Percentiles rank a stretch among this genome's conserved stretches.
phyloP scores from a whole-genome alignment of 2,888 invertebrate genomes.

The Ditylenchus weischeri region DNA sequence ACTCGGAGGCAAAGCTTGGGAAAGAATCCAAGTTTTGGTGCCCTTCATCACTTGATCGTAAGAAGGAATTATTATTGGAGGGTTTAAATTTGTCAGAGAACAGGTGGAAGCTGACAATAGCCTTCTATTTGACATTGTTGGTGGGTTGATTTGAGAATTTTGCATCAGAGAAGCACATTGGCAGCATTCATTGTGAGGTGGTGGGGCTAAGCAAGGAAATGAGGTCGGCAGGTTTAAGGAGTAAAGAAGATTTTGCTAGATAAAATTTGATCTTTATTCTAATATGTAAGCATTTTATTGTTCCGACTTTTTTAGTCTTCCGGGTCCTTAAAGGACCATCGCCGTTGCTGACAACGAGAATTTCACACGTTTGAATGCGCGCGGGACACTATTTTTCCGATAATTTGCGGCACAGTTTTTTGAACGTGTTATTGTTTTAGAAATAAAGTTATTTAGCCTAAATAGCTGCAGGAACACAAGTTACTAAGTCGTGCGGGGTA shows the following conservation, averaged over 20 bases:
- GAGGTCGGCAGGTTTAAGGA: conserved; percentile 22
- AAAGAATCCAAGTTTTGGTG: conserved; percentile 9
- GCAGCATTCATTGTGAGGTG: conserved; percentile 11
- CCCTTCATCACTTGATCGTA: conserved; percentile 17
- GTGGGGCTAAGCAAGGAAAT: conserved; percentile 20
- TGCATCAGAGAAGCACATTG: not conserved
- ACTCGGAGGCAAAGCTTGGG: not conserved
- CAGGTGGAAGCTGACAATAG: not conserved
- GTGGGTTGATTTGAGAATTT: not conserved
- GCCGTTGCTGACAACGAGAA: no score
- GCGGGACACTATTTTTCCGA: no score
- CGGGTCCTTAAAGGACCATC: no score
- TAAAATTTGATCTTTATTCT: conserved; percentile 5
- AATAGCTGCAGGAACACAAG: no score
- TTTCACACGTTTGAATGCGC: no score
- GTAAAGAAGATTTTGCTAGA: conserved; percentile 24
- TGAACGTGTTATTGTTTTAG: no score
- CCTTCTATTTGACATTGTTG: not conserved
- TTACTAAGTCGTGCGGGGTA: no score
- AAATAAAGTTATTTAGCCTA: no score
- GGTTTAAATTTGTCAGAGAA: conserved; percentile 1
- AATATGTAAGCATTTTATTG: not conserved
- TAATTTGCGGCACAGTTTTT: no score
- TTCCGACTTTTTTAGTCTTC: no score
- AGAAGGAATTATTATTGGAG: not conserved